Evolutionary conservation across 1,140 invertebrate species (phyloP), one percentile per base, ranked within the genome.

Genomic region (Melitaea cinxia): DNA sequence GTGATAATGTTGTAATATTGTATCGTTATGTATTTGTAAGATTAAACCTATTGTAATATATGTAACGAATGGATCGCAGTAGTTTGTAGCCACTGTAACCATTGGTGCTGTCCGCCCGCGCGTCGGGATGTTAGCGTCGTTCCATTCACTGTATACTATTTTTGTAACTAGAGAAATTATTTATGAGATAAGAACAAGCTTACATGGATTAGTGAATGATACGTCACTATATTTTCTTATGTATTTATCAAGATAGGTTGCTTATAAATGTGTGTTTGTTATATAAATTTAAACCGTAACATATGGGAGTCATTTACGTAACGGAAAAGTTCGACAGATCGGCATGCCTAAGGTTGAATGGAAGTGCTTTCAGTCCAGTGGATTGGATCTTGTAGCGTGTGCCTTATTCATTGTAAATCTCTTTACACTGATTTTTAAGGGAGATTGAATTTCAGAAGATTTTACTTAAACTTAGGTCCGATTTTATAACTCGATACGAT

Each of bases 1-100:
- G 88, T 91, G 88, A 91, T 91, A 90, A 91, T 89, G 82, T 89
- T 91, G 85, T 90, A 90, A 91, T 91, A 89, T 88, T 89, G 82
- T 91, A 91, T 89, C 86, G 88, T 91, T 91, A 89, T 91, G 83
- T 88, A 88, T 88, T 91, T 88, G 77, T 89, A 91, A 89, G 86
- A 73, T 77, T 88, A 89, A 83, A 83, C 77, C 82, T 42, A 42
- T 42, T 76, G 85, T 90, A 90, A 85, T 87, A 87, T 86, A 85
- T 86, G 80, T 85, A 83, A 78, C 67, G 81, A 74, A 86, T 86
- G 84, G 83, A 88, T 83, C 77, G 76, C 77, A 80, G 73, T 78
- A 80, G 80, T 78, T 68, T 6, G 72, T 79, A 78, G 73, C 58
- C 62, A 61, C 65, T 73, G 72, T 76, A 75, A 77, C 78, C 75